Percentiles rank a stretch among this genome's conserved stretches.
Evolutionary conservation across 2,797 vertebrate genomes (phyloP).

Genomic region (Bradypodion ventrale): DNA sequence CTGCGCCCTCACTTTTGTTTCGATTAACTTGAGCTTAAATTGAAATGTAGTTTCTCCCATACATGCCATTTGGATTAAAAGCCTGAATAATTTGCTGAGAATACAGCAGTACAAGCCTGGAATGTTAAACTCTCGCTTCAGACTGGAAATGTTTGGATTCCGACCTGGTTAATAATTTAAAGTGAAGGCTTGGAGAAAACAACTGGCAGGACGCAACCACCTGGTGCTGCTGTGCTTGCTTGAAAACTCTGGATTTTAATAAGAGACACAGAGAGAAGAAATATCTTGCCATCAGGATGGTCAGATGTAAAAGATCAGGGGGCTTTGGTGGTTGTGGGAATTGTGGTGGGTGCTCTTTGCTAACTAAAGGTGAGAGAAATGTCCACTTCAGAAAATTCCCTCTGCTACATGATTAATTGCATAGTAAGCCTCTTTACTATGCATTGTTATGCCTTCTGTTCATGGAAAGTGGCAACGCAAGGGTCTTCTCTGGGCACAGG

Average conservation of each 20-base stretch:
- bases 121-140: slow-evolving; percentile 13
- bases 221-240: too few relatives aligned
- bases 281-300: not conserved
- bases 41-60: slow-evolving; percentile 23
- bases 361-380: too few relatives aligned
- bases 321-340: not conserved
- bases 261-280: not conserved
- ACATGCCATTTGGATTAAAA: slow-evolving; percentile 31
- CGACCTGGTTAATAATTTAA: slow-evolving; percentile 27
- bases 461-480: not conserved
- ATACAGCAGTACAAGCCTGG: not conserved
- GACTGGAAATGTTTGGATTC: not conserved
- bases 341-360: not conserved
- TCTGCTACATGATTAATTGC: not conserved
- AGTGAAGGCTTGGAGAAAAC: slow-evolving; percentile 30
- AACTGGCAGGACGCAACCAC: not conserved
- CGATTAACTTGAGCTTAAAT: slow-evolving; percentile 37
- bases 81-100: slow-evolving; percentile 28
- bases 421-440: not conserved
- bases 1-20: slow-evolving; percentile 14
- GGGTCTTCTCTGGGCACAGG: not conserved
- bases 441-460: not conserved
- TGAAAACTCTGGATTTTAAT: not conserved
- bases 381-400: not conserved
- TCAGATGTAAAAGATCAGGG: not conserved